A percentile compares a stretch with the other conserved stretches of the same genome.
phyloP scores from a whole-genome alignment of 2,113 vertebrate genomes.

The Okapia johnstoni region DNA sequence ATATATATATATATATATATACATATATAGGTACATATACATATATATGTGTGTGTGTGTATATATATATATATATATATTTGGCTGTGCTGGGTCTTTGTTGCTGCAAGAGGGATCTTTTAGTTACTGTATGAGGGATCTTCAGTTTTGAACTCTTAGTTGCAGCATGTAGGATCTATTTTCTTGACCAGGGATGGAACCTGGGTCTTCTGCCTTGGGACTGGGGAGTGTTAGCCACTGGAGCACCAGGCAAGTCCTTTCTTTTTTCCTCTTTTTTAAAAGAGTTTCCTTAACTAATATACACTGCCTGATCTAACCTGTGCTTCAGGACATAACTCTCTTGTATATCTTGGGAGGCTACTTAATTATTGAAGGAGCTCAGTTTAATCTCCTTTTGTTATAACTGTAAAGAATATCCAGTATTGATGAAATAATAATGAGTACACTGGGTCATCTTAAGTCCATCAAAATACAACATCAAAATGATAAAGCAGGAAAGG shows the following conservation, averaged over 20 bases:
- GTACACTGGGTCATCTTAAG: background rate
- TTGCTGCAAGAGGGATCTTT: background rate
- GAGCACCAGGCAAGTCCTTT: background rate
- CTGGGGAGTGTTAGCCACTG: background rate
- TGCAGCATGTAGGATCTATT: background rate
- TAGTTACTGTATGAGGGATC: background rate
- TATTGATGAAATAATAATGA: background rate
- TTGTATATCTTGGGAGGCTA: background rate
- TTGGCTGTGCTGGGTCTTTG: background rate
- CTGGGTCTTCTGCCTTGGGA: background rate
- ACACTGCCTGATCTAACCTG: background rate
- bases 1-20: background rate
- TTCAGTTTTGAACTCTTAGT: background rate
- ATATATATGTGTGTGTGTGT: too few species aligned
- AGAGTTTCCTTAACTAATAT: background rate
- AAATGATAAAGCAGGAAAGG: background rate
- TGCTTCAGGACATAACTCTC: background rate
- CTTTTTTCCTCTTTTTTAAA: background rate
- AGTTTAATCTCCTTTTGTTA: background rate
- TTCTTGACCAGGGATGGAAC: background rate
- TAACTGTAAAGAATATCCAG: background rate
- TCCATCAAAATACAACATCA: background rate
- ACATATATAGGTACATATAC: background rate
- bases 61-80: background rate
- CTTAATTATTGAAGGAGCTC: constrained; percentile 22